Evolutionary conservation across 2,888 invertebrate genomes (phyloP), one percentile per base, ranked within the genome.

Genomic region (Buathra laborator): DNA sequence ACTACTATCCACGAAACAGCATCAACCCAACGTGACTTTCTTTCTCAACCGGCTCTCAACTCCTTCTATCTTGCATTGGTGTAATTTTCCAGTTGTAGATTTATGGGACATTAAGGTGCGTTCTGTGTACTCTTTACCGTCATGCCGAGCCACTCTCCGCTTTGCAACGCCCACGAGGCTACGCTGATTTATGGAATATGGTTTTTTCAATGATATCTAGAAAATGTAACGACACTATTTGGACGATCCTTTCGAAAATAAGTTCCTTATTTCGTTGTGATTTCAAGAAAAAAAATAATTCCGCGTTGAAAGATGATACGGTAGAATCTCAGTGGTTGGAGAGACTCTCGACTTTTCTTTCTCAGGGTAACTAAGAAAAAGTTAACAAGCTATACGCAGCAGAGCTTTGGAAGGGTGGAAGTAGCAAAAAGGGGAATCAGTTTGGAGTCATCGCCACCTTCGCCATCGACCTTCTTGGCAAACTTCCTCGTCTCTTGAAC

Each of bases 91-190:
- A 92, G 91, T 92, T 87, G 90, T 89, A 92, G 93, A 93, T 93
- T 93, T 93, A 93, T 93, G 92, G 91, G 92, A 92, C 92, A 93
- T 93, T 92, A 92, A 93, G 91, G 92, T 93, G 92, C 90, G 92
- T 67, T 72, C 37, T n/a, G 51, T 67, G 48, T 29, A 51, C 56
- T 56, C 46, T 72, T 43, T n/a, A 89, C 87, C 88, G 87, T 88
- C 86, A 87, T 87, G 67, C 86, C 80, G 81, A 83, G 81, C 74
- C 83, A 86, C 68, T 37, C 56, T 72, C 59, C 14, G 43, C 37
- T 37, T 46, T 43, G 83, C 85, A 37, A 37, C 87, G 85, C 88
- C 87, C 87, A 85, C 80, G 87, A 43, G 81, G 85, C 37, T 86
- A 87, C 87, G 85, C 89, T 89, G 90, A 91, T 91, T 91, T 89